Evolutionary conservation across 2,113 vertebrate species (phyloP).

Genomic region (Cinclus mexicanus): DNA sequence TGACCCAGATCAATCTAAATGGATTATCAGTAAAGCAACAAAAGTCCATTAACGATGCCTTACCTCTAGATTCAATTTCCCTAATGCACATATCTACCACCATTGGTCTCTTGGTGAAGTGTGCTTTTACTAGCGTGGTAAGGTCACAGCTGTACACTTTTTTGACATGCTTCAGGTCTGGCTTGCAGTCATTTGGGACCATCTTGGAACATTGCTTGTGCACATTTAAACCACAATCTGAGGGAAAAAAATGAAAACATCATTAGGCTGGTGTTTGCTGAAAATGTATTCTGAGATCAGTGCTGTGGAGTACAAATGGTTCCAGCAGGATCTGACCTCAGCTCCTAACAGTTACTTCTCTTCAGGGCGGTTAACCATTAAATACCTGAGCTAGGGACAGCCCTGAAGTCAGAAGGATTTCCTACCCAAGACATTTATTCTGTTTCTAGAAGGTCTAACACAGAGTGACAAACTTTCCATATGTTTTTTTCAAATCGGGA

Average conservation of each 20-base stretch:
- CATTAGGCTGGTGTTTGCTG: not conserved
- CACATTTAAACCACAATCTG: conserved; percentile 97
- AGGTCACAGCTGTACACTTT: conserved; percentile 96
- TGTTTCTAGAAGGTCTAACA: not conserved
- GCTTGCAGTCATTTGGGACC: conserved; percentile 97
- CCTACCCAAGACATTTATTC: not conserved
- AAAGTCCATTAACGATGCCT: conserved; percentile 50
- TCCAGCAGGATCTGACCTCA: not conserved
- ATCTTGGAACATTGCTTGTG: conserved; percentile 97
- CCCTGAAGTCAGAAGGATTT: not conserved
- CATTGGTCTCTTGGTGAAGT: conserved; percentile 95
- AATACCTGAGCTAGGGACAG: accelerated
- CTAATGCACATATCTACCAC: conserved; percentile 99
- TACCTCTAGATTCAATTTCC: conserved; percentile 95
- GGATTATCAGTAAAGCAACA: not conserved
- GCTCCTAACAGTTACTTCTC: not conserved
- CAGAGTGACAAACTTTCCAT: not conserved
- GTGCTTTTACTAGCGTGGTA: conserved; percentile 96
- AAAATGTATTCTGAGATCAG: not conserved
- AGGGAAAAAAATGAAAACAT: conserved; percentile 7
- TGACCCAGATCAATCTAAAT: conserved; percentile 6
- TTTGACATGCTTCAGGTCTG: conserved; percentile 88
- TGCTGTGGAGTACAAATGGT: not conserved
- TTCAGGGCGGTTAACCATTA: not conserved
- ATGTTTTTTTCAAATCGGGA: not conserved